These are phyloP conservation scores for Alosa sapidissima DNA, from an alignment of 2,797 vertebrate species.

Conservation along the genomic window DNA sequence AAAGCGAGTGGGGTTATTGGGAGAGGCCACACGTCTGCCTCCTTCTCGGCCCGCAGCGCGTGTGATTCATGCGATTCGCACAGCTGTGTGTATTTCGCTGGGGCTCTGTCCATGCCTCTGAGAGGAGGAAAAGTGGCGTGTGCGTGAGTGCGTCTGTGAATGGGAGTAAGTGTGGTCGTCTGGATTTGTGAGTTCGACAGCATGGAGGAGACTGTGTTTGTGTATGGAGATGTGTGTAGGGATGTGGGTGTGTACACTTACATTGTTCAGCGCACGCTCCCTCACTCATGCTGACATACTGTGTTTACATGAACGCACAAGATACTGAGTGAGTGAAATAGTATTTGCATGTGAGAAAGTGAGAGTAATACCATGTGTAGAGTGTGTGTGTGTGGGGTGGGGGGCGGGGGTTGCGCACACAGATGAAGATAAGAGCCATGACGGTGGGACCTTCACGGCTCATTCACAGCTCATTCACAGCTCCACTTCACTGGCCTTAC, in stretches of 20 bases:
- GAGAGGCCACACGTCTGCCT: constrained; percentile 6
- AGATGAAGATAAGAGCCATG: background rate
- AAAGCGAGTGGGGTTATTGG: constrained; percentile 31
- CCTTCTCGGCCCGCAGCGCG: background rate
- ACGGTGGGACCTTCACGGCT: constrained; percentile 13
- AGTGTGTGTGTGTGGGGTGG: background rate
- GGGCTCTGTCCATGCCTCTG: background rate
- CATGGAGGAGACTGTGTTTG: background rate
- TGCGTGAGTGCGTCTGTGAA: background rate
- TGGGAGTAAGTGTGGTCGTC: background rate
- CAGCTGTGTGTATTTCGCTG: background rate
- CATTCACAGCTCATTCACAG: background rate
- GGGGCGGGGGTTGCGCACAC: background rate
- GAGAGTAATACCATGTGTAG: background rate
- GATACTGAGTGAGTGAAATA: background rate
- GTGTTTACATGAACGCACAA: background rate
- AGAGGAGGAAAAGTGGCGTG: background rate
- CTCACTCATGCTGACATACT: background rate
- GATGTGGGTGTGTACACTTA: background rate
- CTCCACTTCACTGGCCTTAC: background rate
- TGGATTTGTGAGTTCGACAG: background rate
- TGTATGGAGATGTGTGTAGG: background rate
- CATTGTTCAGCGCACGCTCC: background rate
- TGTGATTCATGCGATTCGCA: constrained; percentile 31
- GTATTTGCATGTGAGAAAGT: background rate